Evolutionary conservation across 2,113 vertebrate species (phyloP), one percentile per base, ranked within the genome.

Genomic region (Megalops atlanticus): DNA sequence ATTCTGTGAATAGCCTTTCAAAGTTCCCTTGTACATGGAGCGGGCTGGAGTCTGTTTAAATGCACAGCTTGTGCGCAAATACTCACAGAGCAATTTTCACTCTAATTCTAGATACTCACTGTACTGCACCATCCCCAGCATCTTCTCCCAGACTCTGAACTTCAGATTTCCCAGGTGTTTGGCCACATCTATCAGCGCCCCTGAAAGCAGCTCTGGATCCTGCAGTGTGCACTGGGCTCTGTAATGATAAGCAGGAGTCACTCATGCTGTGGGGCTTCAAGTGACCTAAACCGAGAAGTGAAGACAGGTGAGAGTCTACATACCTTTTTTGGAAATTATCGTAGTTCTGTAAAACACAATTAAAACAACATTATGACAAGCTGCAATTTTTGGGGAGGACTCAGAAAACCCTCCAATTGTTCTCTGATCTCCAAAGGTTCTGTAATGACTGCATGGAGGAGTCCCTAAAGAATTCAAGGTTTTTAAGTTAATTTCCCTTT

Each of bases 71-170:
- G n/a, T n/a, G n/a, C n/a, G n/a, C n/a, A n/a, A n/a, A n/a, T n/a
- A n/a, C n/a, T n/a, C n/a, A n/a, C n/a, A n/a, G n/a, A n/a, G n/a
- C n/a, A n/a, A n/a, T n/a, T n/a, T n/a, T n/a, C 43, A 72, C 27
- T 45, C 27, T 78, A 39, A 14, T 1, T 12, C 33, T 4, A 16
- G 47, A 4, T 36, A 84, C 91, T 91, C 74, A 93, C 92, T 90
- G 85, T 90, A 90, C 85, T 84, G 89, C 77, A 89, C 27, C 1
- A 85, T 81, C 33, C 72, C 70, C 11, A 72, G 84, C 91, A 93
- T 92, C 83, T 88, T 91, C 87, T 88, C 78, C 91, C 91, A 92
- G 0, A 92, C 89, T 6, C 82, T 82, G 84, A 87, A 91, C 0
- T 69, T 68, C 41, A 92, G 85, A 5, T 88, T 91, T 31, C 90